phyloP scores from a whole-genome alignment of 1,140 invertebrate species.

The Saccostrea echinata region DNA sequence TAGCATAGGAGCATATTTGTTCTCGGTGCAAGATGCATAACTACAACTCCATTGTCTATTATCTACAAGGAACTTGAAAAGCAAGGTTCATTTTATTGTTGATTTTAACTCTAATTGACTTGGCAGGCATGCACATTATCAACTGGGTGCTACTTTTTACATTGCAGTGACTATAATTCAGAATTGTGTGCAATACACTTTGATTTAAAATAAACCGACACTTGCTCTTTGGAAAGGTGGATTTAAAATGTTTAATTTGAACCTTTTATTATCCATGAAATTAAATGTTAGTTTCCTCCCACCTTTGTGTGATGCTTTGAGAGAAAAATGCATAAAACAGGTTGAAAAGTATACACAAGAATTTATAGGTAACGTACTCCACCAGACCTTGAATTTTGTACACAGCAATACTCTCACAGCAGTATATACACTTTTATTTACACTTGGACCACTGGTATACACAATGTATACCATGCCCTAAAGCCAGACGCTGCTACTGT shows the following conservation, averaged over 20 bases:
- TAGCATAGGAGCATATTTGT: neutral
- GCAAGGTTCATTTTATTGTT: neutral
- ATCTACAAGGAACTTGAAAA: neutral
- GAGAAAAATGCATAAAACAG: neutral
- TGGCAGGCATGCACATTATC: neutral
- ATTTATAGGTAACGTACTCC: neutral
- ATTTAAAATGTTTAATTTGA: neutral
- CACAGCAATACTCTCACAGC: neutral
- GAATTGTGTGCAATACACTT: neutral
- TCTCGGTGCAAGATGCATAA: neutral
- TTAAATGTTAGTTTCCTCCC: neutral
- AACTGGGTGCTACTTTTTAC: neutral
- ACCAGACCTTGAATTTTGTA: neutral
- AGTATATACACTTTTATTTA: neutral
- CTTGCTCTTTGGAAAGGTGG: neutral
- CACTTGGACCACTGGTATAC: neutral
- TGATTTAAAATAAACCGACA: neutral
- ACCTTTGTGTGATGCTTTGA: too few species aligned
- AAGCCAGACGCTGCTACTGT: neutral
- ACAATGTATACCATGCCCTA: neutral
- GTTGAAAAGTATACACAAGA: neutral
- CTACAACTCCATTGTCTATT: neutral
- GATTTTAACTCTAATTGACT: neutral
- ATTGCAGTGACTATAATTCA: neutral
- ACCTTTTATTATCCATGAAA: neutral